A percentile compares a stretch with the other conserved stretches of the same genome.
These are phyloP conservation scores for Pionites leucogaster DNA, from an alignment of 2,113 vertebrate species.

Conservation along the genomic window DNA sequence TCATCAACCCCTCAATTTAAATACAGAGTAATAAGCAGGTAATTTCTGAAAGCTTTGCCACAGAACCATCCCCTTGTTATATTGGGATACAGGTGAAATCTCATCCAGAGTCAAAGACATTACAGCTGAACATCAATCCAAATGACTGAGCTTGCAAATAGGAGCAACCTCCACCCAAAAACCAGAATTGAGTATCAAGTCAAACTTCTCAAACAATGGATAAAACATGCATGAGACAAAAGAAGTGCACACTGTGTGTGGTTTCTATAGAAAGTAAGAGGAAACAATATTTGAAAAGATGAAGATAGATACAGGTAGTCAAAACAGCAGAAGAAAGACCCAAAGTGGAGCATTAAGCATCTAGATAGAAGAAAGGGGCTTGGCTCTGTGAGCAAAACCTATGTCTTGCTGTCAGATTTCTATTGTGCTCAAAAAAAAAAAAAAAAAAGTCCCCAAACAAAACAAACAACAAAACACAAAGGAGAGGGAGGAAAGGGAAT, in stretches of 20 bases:
- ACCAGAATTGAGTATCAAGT: fast-evolving
- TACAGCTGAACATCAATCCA: neutral
- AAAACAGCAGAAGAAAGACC: neutral
- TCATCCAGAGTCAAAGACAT: neutral
- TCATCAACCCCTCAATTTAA: neutral
- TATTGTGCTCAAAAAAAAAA: neutral
- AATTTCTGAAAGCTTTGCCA: neutral
- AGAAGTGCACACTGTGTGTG: neutral
- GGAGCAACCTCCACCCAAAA: neutral
- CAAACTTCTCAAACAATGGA: neutral
- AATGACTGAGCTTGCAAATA: neutral
- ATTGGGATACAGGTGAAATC: neutral
- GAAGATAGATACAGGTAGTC: neutral
- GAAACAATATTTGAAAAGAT: neutral
- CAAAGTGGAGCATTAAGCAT: neutral
- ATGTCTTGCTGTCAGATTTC: neutral
- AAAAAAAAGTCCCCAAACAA: neutral
- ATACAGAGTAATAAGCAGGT: neutral
- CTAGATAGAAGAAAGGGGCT: neutral
- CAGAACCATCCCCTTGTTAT: neutral
- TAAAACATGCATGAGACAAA: neutral
- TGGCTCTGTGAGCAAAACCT: neutral
- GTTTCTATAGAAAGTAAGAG: neutral
- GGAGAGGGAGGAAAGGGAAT: neutral
- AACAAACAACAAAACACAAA: neutral